These are phyloP conservation scores for Pygoscelis antarcticus DNA, from an alignment of 2,113 vertebrate genomes.

Conservation along the genomic window DNA sequence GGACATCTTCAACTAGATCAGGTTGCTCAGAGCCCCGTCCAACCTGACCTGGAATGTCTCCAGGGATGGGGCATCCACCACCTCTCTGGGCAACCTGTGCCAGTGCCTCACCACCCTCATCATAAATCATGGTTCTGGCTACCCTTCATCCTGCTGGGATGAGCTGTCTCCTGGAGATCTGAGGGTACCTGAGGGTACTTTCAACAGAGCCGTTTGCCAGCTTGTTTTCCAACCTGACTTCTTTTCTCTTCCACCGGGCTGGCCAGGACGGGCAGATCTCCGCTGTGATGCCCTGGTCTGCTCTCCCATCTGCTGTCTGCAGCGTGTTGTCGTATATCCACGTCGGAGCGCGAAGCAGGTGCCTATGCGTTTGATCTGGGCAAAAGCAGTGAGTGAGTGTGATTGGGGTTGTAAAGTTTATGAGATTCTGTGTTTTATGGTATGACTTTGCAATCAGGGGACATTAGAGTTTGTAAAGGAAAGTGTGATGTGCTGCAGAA, in stretches of 20 bases:
- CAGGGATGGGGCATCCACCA: not conserved
- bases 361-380: not conserved
- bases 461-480: not conserved
- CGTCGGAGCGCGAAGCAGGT: fast-evolving
- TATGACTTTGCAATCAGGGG: slow-evolving; percentile 26
- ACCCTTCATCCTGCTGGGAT: not conserved
- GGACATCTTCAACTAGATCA: fast-evolving
- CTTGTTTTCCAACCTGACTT: not conserved
- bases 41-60: fast-evolving
- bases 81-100: not conserved
- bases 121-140: not conserved
- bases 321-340: fast-evolving
- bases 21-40: fast-evolving
- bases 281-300: not conserved
- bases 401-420: slow-evolving; percentile 45
- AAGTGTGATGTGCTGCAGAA: slow-evolving; percentile 24
- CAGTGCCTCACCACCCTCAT: not conserved
- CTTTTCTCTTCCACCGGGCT: not conserved
- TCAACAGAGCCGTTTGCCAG: not conserved
- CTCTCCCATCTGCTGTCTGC: not conserved
- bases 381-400: not conserved
- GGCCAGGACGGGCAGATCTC: not conserved
- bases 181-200: not conserved
- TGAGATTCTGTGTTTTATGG: slow-evolving; percentile 18
- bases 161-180: not conserved